Percentiles rank a stretch among this genome's conserved stretches.
phyloP scores from a whole-genome alignment of 2,113 vertebrate genomes.

The Indri indri region DNA sequence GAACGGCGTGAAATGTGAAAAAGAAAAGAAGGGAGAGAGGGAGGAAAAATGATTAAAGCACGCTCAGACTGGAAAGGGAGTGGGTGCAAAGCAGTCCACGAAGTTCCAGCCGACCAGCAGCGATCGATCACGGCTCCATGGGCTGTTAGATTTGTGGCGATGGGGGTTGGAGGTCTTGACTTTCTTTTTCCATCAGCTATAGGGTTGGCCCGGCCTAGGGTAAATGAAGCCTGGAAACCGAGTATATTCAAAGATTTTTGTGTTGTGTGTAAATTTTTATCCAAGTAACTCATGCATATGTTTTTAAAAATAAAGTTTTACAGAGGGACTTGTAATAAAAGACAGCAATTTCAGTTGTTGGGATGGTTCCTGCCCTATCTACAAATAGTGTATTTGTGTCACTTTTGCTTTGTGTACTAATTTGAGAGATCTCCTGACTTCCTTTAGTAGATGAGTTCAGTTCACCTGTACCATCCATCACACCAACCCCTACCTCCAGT shows the following conservation, averaged over 20 bases:
- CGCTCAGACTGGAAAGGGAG: not conserved
- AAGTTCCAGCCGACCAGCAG: not conserved
- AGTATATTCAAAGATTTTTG: not conserved
- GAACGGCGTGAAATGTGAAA: constrained; percentile 10
- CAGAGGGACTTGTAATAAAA: not conserved
- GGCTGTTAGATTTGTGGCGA: not conserved
- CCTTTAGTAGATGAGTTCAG: not conserved
- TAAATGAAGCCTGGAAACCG: not conserved
- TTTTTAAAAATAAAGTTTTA: not conserved
- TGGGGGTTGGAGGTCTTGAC: not conserved
- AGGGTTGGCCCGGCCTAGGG: not conserved
- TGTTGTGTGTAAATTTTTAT: not conserved
- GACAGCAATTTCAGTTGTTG: not conserved
- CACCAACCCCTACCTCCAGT: not conserved
- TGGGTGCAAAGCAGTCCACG: not conserved
- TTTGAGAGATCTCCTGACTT: not conserved
- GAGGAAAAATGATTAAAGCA: not conserved
- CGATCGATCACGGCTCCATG: not conserved
- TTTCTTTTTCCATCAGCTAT: not conserved
- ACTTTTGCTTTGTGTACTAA: not conserved
- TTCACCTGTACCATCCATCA: not conserved
- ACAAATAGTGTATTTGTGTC: not conserved
- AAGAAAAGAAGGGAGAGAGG: not conserved
- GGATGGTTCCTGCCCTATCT: not conserved
- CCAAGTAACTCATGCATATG: not conserved